Evolutionary conservation across 2,888 invertebrate genomes (phyloP).

Genomic region (Dynastes maya): DNA sequence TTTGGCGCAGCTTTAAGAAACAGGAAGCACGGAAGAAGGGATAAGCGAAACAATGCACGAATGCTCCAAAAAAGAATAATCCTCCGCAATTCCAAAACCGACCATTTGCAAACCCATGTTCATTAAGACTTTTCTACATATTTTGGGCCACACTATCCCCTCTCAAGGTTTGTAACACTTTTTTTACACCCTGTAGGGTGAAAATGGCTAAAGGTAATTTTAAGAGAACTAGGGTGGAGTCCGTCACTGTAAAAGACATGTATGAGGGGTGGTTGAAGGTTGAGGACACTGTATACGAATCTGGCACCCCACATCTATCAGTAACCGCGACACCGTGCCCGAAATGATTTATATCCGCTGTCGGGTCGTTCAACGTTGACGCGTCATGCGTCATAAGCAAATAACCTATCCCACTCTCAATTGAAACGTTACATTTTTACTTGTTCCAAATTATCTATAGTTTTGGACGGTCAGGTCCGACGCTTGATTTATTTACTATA

Average conservation of each 20-base stretch:
- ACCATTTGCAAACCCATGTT: no score
- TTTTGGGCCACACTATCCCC: no score
- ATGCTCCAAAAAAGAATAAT: no score
- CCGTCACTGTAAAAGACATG: constrained; percentile 35
- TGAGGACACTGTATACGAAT: constrained; percentile 49
- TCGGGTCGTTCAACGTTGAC: constrained; percentile 63
- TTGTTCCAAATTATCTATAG: constrained; percentile 59
- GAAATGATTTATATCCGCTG: constrained; percentile 65
- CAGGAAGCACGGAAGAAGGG: no score
- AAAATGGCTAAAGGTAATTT: no score
- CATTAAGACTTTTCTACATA: no score
- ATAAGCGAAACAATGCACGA: no score
- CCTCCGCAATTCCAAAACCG: no score
- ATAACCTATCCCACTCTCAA: constrained; percentile 65
- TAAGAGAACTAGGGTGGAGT: constrained; percentile 1
- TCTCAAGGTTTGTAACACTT: no score
- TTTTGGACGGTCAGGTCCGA: constrained; percentile 45
- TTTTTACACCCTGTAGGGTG: no score
- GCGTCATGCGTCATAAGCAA: constrained; percentile 66
- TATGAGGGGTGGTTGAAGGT: constrained; percentile 25
- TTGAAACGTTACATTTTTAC: constrained; percentile 62
- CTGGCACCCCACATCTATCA: constrained; percentile 63
- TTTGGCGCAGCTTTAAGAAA: no score
- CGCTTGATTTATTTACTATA: constrained; percentile 61
- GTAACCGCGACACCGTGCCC: constrained; percentile 61